Evolutionary conservation across 2,797 vertebrate genomes (phyloP), one percentile per base, ranked within the genome.

Genomic region (Pitangus sulphuratus): DNA sequence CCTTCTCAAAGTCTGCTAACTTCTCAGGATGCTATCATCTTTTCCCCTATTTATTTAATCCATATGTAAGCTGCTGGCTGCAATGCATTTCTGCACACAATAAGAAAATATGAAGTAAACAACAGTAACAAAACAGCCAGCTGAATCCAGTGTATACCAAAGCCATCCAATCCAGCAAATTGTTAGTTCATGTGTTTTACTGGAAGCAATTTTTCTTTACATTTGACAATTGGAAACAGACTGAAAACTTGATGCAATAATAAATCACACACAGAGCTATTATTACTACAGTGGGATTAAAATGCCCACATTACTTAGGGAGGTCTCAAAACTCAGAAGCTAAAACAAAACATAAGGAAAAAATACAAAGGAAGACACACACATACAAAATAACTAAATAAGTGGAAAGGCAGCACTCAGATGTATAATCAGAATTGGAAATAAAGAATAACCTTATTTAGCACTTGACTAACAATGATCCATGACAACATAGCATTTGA

Each of bases 21-120:
- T 45, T 87, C 58, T 92, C 64, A 58, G 77, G 74, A 60, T 12
- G 13, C 33, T 69, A 18, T 44, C 4, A 16, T 37, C 45, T 90
- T 91, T 89, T 75, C 21, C 70, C 70, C 87, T 85, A 79, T 94
- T 86, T 50, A 93, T 95, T 93, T 85, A 84, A 93, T 31, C 68
- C 69, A 87, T 7, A 1, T 20, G 15, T 33, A 69, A 84, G 1
- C 12, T 88, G 65, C 61, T 80, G 74, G 11, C 39, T 88, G 42
- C 58, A 76, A 51, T 5, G 5, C 8, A 12, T 77, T 53, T 70
- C 51, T 66, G 33, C 31, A 35, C 21, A 53, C 22, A 50, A 28
- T 21, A 79, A 82, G 48, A 89, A 90, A 58, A 56, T 18, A 45
- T 28, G 39, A 83, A 77, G 15, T 47, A 62, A 91, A 51, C 4